A percentile compares a stretch with the other conserved stretches of the same genome.
These are phyloP conservation scores for Strigamia maritima DNA, from an alignment of 2,888 invertebrate species.

Conservation along the genomic window DNA sequence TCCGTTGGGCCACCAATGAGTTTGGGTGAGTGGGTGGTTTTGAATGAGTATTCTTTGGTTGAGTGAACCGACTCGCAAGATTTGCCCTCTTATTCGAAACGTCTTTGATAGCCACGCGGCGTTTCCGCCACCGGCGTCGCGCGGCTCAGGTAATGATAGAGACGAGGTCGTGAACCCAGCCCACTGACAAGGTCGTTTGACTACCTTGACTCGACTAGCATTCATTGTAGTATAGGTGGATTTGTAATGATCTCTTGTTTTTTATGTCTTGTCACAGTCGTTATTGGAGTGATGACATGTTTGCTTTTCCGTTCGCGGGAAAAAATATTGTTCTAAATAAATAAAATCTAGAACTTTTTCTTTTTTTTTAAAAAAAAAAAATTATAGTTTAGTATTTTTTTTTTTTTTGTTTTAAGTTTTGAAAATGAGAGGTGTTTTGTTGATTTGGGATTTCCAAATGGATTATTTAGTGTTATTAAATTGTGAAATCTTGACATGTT, in stretches of 20 bases:
- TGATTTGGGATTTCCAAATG: too few relatives aligned
- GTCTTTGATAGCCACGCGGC: conserved; percentile 11
- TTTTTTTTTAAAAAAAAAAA: too few relatives aligned
- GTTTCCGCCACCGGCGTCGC: conserved; percentile 20
- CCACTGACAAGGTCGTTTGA: conserved; percentile 16
- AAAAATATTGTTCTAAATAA: neutral
- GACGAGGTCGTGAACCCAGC: neutral
- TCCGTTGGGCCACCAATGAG: conserved; percentile 15
- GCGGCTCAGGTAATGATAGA: conserved; percentile 6
- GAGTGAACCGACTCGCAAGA: neutral
- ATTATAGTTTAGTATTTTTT: too few relatives aligned
- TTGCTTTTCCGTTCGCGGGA: conserved; percentile 1
- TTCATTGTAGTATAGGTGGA: neutral
- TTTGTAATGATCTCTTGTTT: neutral
- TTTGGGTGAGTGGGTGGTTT: conserved; percentile 2
- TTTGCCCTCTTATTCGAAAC: neutral
- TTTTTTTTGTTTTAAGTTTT: neutral
- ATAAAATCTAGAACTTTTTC: too few relatives aligned
- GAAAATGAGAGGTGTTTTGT: neutral
- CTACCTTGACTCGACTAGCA: neutral
- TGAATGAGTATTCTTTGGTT: neutral
- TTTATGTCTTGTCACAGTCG: neutral
- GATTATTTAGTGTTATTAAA: too few relatives aligned
- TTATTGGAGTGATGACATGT: neutral
- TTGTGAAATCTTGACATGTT: too few relatives aligned